Percentiles rank a stretch among this genome's conserved stretches.
Conservation (phyloP, 2,888 invertebrate genomes). For the Acrobasis suavella region DNA sequence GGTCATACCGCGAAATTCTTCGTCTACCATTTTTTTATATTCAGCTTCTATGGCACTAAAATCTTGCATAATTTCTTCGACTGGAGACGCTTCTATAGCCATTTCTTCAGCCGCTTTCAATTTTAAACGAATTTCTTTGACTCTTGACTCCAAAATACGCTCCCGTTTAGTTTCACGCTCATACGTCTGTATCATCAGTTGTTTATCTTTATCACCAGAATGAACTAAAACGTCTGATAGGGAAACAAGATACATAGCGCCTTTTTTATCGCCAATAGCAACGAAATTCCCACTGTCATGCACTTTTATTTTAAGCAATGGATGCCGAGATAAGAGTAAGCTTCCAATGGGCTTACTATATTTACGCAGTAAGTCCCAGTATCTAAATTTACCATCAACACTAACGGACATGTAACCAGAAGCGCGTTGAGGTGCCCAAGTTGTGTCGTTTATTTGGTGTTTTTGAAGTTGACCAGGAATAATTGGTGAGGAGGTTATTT, state of each 20-base stretch:
- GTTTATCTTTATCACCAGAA: conserved; percentile 86
- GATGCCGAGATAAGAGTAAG: conserved; percentile 78
- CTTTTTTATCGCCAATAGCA: conserved; percentile 85
- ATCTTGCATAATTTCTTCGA: neutral
- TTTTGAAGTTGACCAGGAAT: conserved; percentile 48
- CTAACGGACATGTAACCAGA: conserved; percentile 57
- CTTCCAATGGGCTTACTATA: conserved; percentile 85
- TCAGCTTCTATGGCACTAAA: conserved; percentile 58
- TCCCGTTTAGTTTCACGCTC: conserved; percentile 93
- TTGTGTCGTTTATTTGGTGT: conserved; percentile 50
- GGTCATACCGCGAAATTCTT: conserved; percentile 40
- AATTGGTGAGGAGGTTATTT: conserved; percentile 69
- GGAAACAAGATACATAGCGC: conserved; percentile 85
- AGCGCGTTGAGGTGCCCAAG: conserved; percentile 62
- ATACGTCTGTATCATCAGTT: conserved; percentile 86
- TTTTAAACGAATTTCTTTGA: conserved; percentile 88
- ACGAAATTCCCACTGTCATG: conserved; percentile 83
- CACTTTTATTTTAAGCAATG: conserved; percentile 84
- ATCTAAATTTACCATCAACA: conserved; percentile 86
- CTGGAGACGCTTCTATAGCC: conserved; percentile 40
- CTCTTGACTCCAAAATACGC: conserved; percentile 92
- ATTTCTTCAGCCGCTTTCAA: conserved; percentile 58
- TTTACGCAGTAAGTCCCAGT: conserved; percentile 90
- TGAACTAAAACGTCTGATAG: conserved; percentile 84
- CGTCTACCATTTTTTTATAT: conserved; percentile 63